These are phyloP conservation scores for Mixornis gularis DNA, from an alignment of 2,113 vertebrate genomes.

Conservation along the genomic window DNA sequence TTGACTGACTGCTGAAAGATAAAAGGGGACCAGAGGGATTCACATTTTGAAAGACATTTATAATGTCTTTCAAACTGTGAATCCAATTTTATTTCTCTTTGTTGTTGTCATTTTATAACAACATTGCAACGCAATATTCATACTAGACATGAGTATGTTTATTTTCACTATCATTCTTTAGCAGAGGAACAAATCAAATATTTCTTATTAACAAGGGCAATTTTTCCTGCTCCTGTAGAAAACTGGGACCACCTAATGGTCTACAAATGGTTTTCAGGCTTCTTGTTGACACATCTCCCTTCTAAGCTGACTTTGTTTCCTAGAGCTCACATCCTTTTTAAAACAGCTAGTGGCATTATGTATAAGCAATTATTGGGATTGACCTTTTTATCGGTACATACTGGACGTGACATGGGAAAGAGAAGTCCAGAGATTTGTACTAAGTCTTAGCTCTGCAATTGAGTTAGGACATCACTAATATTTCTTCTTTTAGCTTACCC, in stretches of 20 bases:
- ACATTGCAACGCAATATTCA: neutral
- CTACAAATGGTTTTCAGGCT: neutral
- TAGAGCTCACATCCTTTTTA: neutral
- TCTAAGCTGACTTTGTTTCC: neutral
- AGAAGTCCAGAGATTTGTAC: neutral
- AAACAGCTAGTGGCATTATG: neutral
- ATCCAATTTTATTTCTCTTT: neutral
- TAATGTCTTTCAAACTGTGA: neutral
- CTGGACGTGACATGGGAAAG: neutral
- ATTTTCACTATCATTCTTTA: neutral
- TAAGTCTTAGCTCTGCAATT: neutral
- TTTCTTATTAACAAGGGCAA: neutral
- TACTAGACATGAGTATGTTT: neutral
- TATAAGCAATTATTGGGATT: neutral
- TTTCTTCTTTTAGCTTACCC: neutral
- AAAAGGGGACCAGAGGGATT: neutral
- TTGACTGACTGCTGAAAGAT: neutral
- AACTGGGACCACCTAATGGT: neutral
- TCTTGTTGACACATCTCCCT: neutral
- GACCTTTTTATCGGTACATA: neutral
- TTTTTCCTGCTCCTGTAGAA: neutral
- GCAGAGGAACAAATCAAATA: neutral
- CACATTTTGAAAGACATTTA: neutral
- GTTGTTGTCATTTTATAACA: neutral
- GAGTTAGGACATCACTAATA: neutral